A percentile compares a stretch with the other conserved stretches of the same genome.
These are phyloP conservation scores for Labeo calbasu DNA, from an alignment of 2,797 vertebrate species.

Conservation along the genomic window DNA sequence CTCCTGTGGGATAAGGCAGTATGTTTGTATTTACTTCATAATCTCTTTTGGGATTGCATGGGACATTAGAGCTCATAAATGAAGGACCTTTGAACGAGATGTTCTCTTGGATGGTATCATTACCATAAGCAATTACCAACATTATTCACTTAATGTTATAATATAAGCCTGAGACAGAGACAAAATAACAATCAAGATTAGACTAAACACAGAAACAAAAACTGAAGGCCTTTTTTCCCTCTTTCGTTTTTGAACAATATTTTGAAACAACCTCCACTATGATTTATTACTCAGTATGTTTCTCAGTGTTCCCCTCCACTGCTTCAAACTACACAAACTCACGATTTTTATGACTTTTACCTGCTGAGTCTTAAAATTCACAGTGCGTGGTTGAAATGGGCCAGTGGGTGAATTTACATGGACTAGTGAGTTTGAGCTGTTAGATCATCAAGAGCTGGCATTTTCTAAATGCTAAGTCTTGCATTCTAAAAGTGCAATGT, in stretches of 20 bases:
- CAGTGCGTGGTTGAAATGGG: constrained; percentile 42
- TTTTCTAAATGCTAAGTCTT: constrained; percentile 51
- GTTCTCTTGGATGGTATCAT: constrained; percentile 61
- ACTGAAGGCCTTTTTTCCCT: background rate
- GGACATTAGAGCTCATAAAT: constrained; percentile 70
- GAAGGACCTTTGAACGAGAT: constrained; percentile 64
- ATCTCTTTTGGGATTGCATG: constrained; percentile 70
- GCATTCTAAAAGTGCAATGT: constrained; percentile 32
- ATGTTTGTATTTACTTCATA: constrained; percentile 73
- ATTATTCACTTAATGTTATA: constrained; percentile 62
- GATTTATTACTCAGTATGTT: constrained; percentile 38
- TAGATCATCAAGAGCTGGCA: constrained; percentile 39
- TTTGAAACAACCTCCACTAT: constrained; percentile 2
- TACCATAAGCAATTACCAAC: constrained; percentile 62
- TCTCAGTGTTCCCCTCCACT: constrained; percentile 40
- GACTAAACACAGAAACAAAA: constrained; percentile 29
- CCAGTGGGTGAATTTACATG: constrained; percentile 50
- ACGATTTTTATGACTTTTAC: constrained; percentile 40
- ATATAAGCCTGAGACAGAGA: constrained; percentile 52
- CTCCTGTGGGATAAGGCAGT: constrained; percentile 69
- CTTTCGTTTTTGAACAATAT: background rate
- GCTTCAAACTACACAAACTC: constrained; percentile 34
- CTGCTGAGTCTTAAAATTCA: constrained; percentile 47
- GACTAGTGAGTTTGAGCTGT: constrained; percentile 48
- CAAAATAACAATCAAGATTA: constrained; percentile 46